These are phyloP conservation scores for Abscondita cerata DNA, from an alignment of 2,888 invertebrate genomes.

Conservation along the genomic window DNA sequence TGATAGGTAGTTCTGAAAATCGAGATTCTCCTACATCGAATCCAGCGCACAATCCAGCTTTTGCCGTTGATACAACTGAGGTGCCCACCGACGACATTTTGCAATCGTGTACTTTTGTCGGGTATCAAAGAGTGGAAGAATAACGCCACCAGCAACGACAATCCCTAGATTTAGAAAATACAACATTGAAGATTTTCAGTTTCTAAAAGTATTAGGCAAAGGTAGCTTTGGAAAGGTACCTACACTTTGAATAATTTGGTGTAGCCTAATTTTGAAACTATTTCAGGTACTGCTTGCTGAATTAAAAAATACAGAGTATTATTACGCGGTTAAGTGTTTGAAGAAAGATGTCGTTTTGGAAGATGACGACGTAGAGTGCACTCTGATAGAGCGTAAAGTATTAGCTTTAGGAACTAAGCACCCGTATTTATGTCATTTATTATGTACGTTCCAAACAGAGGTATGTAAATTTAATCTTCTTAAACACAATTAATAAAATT, in stretches of 20 bases:
- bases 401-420: conserved; percentile 95
- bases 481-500: not conserved
- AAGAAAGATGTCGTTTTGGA: conserved; percentile 99
- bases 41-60: conserved; percentile 56
- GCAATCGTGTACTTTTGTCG: conserved; percentile 64
- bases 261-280: not conserved
- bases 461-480: conserved; percentile 71
- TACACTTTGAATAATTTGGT: too few species aligned
- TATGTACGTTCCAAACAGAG: conserved; percentile 98
- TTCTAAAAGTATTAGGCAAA: conserved; percentile 97
- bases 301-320: conserved; percentile 88
- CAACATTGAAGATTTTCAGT: conserved; percentile 91
- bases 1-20: conserved; percentile 58
- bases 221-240: conserved; percentile 98
- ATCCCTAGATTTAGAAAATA: conserved; percentile 93
- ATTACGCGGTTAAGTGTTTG: conserved; percentile 96
- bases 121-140: conserved; percentile 79
- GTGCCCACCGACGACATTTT: conserved; percentile 59
- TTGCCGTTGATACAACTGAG: conserved; percentile 54
- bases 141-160: conserved; percentile 86
- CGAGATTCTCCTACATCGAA: conserved; percentile 55
- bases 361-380: conserved; percentile 99
- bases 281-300: conserved; percentile 91
- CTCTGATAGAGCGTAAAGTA: conserved; percentile 95
- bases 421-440: conserved; percentile 96